Evolutionary conservation across 92 coral and sea anemone genomes (phyloP), one percentile per base, ranked within the genome.

Genomic region (Zoanthus sansibaricus): DNA sequence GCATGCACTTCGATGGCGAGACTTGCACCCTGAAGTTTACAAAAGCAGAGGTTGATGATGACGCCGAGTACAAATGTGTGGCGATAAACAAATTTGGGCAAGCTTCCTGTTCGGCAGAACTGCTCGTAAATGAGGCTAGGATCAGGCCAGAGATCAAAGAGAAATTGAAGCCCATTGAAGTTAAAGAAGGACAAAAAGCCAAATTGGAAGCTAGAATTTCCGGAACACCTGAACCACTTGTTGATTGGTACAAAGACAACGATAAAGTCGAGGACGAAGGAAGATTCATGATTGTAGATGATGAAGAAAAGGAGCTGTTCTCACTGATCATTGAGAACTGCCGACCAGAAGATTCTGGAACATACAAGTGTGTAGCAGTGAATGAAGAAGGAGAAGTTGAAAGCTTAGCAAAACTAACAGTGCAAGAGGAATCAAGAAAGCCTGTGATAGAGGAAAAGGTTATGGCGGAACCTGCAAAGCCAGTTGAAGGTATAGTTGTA

Each of bases 211-310:
- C 93, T 17, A 92, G 90, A 14, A 93, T 97, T 5, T 78, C 91
- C 30, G 98, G 98, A 6, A 61, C 52, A 7, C 97, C 95, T 14
- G 92, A 85, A 42, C 94, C 98, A 42, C 79, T 87, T 37, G 94
- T 97, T n/a, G 99, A 95, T 72, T 97, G 99, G 99, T 87, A 91
- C 84, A 92, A 93, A 90, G 95, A 83, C 14, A 96, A 92, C 18
- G 87, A 92, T 45, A 90, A 92, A 89, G 66, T 97, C 55, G 92
- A 91, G 74, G 98, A 93, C 51, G 91, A 87, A 70, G 99, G 95
- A 54, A 91, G 99, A 14, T 88, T 93, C 75, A 47, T 91, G 75
- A 74, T 95, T 64, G 75, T 93, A 44, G 98, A 93, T 56, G 95
- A 93, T 71, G 96, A 95, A 51, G 98, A 92, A 66, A 94, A 95